Evolutionary conservation across 2,797 vertebrate species (phyloP), one percentile per base, ranked within the genome.

Genomic region (Silurus aristotelis): DNA sequence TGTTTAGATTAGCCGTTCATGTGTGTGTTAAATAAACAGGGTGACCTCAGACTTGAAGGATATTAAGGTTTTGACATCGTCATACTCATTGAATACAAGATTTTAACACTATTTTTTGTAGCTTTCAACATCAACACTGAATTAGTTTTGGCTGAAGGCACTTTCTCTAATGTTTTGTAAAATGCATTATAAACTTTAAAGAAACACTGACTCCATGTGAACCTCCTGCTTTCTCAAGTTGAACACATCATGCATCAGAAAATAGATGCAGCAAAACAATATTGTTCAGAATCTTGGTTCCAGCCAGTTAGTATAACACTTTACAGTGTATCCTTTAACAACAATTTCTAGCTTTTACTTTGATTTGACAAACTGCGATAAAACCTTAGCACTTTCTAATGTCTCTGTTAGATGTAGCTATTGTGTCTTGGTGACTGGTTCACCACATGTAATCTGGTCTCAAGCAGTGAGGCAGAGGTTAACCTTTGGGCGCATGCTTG

Each of bases 391-490:
- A 73, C 66, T 58, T 38, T 20, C 25, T 60, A 20, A 31, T 1
- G 10, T 17, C 63, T 64, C 46, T 85, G 79, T 84, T 85, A 31
- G 72, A 89, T 86, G 46, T 84, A 89, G 58, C 64, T 85, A 87
- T 80, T 83, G 85, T 84, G 71, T 82, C 20, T 63, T 66, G 31
- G 56, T 81, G 31, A 84, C 85, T 71, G 43, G 48, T 83, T 68
- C 79, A 63, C 17, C 70, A 52, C 52, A 84, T 80, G n/a, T 25
- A 87, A 87, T 52, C 60, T 17, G 77, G 46, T 38, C 77, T 48
- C 84, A 20, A 4, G 73, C 14, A 31, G 70, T 0, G 67, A 85
- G 56, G 63, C 14, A n/a, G 81, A 71, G 66, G 61, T 85, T 66
- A 86, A 72, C 78, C 7, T n/a, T 60, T 82, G 64, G 38, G 7